Percentiles rank a stretch among this genome's conserved stretches.
phyloP scores from a whole-genome alignment of 2,888 invertebrate genomes.

The Schizaphis graminum region DNA sequence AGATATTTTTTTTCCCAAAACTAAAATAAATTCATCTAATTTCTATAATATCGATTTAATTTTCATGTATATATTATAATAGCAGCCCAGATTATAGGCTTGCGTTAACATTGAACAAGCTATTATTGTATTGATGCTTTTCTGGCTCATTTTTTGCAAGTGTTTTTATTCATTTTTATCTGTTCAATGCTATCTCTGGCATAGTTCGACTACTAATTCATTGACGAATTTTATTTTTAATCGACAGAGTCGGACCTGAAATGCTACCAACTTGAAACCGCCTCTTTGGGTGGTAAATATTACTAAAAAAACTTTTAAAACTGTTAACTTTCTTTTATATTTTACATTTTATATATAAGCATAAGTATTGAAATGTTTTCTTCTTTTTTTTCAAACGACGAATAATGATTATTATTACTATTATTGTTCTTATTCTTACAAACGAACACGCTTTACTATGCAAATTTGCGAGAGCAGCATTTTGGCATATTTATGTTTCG shows the following conservation, averaged over 20 bases:
- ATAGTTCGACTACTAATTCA: background rate
- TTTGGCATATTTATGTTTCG: constrained; percentile 12
- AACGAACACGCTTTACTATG: constrained; percentile 15
- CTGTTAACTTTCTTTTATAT: background rate
- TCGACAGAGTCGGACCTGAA: background rate
- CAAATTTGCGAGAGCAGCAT: background rate
- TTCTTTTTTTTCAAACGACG: background rate
- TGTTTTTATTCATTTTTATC: background rate
- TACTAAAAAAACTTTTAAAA: background rate
- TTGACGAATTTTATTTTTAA: background rate
- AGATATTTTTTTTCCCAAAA: background rate
- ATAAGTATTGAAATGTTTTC: constrained; percentile 11
- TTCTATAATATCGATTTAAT: background rate
- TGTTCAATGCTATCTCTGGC: background rate
- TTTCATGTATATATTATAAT: background rate
- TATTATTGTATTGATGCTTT: background rate
- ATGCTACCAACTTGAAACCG: background rate
- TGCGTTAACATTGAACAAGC: background rate
- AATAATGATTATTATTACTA: constrained; percentile 8
- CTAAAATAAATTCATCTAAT: background rate
- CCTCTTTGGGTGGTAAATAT: background rate
- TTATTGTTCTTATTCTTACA: background rate
- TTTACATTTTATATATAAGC: background rate
- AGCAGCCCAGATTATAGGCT: background rate
- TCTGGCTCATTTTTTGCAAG: background rate